These are phyloP conservation scores for Diloba caeruleocephala DNA, from an alignment of 2,888 invertebrate species.

Conservation along the genomic window DNA sequence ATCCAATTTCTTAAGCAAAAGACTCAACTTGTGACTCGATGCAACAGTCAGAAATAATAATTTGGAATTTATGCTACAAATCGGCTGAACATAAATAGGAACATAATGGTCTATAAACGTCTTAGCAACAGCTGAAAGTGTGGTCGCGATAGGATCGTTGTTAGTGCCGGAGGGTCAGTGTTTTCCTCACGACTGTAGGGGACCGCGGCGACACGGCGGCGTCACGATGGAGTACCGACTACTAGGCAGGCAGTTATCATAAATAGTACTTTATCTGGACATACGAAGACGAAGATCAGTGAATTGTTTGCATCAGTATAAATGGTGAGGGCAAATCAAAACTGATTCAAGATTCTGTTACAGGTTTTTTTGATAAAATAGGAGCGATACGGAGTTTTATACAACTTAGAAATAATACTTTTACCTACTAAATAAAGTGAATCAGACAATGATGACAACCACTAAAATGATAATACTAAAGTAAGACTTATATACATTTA, in stretches of 20 bases:
- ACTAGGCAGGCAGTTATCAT: conserved; percentile 43
- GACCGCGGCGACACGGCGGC: conserved; percentile 40
- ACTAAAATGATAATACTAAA: no score
- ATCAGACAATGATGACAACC: no score
- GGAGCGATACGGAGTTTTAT: no score
- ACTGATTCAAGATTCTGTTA: no score
- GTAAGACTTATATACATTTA: no score
- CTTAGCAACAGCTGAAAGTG: conserved; percentile 68
- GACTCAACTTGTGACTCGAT: background rate
- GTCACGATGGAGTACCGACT: conserved; percentile 42
- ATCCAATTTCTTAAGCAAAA: conserved; percentile 9
- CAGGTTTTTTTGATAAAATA: no score
- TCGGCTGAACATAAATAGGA: conserved; percentile 67
- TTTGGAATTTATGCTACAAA: conserved; percentile 59
- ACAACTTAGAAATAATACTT: no score
- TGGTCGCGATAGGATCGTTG: conserved; percentile 70
- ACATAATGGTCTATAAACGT: conserved; percentile 75
- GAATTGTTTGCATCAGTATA: conserved; percentile 55
- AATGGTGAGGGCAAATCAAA: no score
- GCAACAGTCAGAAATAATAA: conserved; percentile 36
- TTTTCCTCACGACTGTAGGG: conserved; percentile 61
- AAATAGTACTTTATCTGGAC: conserved; percentile 46
- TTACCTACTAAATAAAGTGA: no score
- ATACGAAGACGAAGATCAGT: conserved; percentile 36
- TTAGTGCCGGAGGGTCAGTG: conserved; percentile 61